Evolutionary conservation across 2,113 vertebrate genomes (phyloP).

Genomic region (Porphyrio hochstetteri): DNA sequence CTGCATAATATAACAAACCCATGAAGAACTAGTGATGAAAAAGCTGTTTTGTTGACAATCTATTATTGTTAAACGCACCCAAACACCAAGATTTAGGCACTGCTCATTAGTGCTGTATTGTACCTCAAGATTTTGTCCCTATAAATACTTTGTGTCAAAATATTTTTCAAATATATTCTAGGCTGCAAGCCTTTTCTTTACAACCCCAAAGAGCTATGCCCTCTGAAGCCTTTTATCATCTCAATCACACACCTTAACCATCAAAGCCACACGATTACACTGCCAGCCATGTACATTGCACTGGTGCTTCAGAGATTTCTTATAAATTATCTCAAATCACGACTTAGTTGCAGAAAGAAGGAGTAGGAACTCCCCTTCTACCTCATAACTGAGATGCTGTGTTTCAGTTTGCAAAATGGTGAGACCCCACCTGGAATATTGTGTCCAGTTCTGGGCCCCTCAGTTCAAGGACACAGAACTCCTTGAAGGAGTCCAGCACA

Average conservation of each 20-base stretch:
- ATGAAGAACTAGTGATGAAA: constrained; percentile 46
- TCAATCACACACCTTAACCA: not conserved
- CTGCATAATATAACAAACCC: constrained; percentile 33
- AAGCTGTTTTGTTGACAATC: constrained; percentile 43
- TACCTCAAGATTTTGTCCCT: constrained; percentile 2
- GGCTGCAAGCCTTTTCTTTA: not conserved
- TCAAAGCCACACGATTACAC: accelerated
- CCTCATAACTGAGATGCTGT: not conserved
- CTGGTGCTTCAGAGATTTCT: not conserved
- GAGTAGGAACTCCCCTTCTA: not conserved
- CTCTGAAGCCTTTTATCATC: not conserved
- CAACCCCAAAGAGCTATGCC: not conserved
- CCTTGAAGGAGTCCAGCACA: too few species aligned
- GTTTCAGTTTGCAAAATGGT: not conserved
- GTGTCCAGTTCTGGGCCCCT: too few species aligned
- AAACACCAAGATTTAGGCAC: constrained; percentile 48
- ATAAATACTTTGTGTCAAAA: not conserved
- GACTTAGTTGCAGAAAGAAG: not conserved
- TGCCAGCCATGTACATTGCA: not conserved
- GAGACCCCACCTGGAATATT: too few species aligned
- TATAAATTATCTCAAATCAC: not conserved
- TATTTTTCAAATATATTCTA: not conserved
- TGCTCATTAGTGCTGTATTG: constrained; percentile 49
- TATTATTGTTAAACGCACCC: constrained; percentile 49
- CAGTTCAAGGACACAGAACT: too few species aligned